A percentile compares a stretch with the other conserved stretches of the same genome.
Evolutionary conservation across 2,113 vertebrate species (phyloP).

Genomic region (Cebidichthys violaceus): DNA sequence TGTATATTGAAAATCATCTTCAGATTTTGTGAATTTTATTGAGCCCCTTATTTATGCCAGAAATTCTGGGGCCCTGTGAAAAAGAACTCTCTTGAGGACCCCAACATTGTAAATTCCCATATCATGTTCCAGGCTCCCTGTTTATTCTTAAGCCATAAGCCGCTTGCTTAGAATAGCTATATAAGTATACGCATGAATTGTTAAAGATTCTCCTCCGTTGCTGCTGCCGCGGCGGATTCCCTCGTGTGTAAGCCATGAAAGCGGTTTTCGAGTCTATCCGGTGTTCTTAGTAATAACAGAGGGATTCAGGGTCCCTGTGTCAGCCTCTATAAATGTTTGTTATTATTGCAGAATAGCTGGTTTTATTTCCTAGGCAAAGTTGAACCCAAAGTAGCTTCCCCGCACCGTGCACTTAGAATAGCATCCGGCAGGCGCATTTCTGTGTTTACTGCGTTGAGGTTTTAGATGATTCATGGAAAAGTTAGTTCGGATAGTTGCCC

Average conservation of each 20-base stretch:
- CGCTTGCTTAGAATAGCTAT: background rate
- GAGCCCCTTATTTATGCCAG: background rate
- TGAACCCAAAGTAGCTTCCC: background rate
- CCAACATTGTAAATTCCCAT: background rate
- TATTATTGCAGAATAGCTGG: background rate
- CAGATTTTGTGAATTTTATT: background rate
- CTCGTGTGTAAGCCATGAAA: background rate
- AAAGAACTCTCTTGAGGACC: background rate
- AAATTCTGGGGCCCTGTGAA: background rate
- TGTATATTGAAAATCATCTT: background rate
- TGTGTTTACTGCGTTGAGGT: background rate
- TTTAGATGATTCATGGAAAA: background rate
- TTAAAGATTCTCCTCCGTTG: background rate
- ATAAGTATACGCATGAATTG: background rate
- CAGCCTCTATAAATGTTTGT: constrained; percentile 12
- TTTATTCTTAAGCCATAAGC: background rate
- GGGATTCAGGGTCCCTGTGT: background rate
- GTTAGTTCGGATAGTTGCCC: background rate
- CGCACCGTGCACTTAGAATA: background rate
- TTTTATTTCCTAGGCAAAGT: background rate
- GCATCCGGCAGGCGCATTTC: background rate
- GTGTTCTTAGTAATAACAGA: background rate
- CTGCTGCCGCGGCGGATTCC: constrained; percentile 10
- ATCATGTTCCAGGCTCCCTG: background rate
- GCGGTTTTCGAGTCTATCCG: background rate